phyloP scores from a whole-genome alignment of 2,797 vertebrate genomes.

The Hypotaenidia philippensis region DNA sequence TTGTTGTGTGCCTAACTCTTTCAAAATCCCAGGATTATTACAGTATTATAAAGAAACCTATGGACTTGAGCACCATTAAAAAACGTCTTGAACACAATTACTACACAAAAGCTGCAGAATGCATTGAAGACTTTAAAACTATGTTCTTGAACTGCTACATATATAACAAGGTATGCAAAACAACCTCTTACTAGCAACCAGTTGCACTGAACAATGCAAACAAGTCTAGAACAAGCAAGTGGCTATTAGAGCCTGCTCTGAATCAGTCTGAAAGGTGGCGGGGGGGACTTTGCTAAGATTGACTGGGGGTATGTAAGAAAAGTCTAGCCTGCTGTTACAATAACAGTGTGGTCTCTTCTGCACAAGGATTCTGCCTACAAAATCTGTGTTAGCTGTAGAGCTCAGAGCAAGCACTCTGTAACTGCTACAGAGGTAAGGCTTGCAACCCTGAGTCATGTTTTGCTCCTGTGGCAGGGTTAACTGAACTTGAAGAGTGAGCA shows the following conservation, averaged over 20 bases:
- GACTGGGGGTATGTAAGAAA: accelerated
- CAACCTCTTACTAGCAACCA: neutral
- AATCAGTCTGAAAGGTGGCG: neutral
- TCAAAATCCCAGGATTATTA: slow-evolving; percentile 91
- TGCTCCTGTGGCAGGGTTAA: neutral
- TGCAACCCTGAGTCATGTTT: neutral
- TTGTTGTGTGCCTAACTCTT: neutral
- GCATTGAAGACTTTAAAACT: slow-evolving; percentile 90
- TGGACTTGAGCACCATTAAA: slow-evolving; percentile 93
- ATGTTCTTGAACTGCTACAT: slow-evolving; percentile 96
- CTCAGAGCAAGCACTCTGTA: neutral
- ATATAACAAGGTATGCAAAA: slow-evolving; percentile 90
- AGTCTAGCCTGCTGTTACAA: neutral
- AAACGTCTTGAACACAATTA: slow-evolving; percentile 92
- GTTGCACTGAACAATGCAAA: neutral
- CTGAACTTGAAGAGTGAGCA: neutral
- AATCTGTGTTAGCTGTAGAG: neutral
- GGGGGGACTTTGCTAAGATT: neutral
- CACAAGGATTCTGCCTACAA: neutral
- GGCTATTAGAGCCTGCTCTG: neutral
- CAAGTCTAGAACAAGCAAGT: neutral
- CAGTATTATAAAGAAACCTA: slow-evolving; percentile 90
- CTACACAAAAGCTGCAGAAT: slow-evolving; percentile 89
- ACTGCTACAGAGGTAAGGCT: neutral
- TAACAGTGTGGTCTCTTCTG: neutral